phyloP scores from a whole-genome alignment of 2,113 vertebrate genomes.

The Pogonocichla stellata region DNA sequence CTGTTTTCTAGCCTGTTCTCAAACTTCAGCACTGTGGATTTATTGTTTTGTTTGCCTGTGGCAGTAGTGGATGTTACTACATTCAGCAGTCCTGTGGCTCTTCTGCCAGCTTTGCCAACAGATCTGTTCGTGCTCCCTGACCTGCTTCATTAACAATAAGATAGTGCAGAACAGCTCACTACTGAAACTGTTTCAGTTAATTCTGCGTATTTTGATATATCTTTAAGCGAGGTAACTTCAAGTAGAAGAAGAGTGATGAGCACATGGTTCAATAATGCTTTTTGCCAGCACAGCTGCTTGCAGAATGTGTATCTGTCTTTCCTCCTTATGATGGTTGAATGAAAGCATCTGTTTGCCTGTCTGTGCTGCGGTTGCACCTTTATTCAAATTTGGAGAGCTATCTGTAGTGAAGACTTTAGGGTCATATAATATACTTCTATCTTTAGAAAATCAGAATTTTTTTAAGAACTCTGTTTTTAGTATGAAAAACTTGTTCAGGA shows the following conservation, averaged over 20 bases:
- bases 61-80: background rate
- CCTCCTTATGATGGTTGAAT: conserved; percentile 3
- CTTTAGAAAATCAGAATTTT: background rate
- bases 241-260: background rate
- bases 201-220: background rate
- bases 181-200: background rate
- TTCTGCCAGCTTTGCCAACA: background rate
- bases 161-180: background rate
- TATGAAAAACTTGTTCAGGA: background rate
- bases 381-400: background rate
- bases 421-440: background rate
- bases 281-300: conserved; percentile 55
- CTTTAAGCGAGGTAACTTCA: background rate
- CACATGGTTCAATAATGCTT: background rate
- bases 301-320: conserved; percentile 12
- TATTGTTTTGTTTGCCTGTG: background rate
- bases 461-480: background rate
- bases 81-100: background rate
- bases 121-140: background rate
- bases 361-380: conserved; percentile 46
- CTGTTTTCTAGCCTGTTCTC: background rate
- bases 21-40: background rate
- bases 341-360: conserved; percentile 49
- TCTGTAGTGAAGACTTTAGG: background rate
- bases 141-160: background rate